Evolutionary conservation across 1,140 invertebrate genomes (phyloP), one percentile per base, ranked within the genome.

Genomic region (Gryllus bimaculatus): DNA sequence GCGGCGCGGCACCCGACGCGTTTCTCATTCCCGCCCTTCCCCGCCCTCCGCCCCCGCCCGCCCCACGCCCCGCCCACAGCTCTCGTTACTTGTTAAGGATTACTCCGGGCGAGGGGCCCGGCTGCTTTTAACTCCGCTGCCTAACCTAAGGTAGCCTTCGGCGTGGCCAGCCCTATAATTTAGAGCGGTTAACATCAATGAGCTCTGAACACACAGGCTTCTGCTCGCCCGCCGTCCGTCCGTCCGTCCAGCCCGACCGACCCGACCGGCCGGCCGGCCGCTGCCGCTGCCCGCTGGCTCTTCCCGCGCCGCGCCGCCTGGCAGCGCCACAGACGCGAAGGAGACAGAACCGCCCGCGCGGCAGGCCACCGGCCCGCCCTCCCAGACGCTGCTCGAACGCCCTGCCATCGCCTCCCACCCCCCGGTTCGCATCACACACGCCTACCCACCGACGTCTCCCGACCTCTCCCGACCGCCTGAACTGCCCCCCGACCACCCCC

Each of bases 121-220:
- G 18, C 54, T 66, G 54, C 54, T 66, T 66, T 66, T 66, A 3
- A 66, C 2, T 7, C 54, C 54, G 54, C 54, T 66, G 54, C 54
- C 54, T 66, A 66, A 66, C 2, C 54, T 66, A 66, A 66, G 54
- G 54, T 66, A 66, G 54, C 54, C n/a, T n/a, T 66, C 54, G 54
- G 54, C 54, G 54, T 66, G n/a, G 54, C 54, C 54, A 66, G 54
- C 54, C 54, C 54, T 66, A 66, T 66, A 66, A 66, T 66, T 66
- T 66, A 18, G 54, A 66, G 54, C 54, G 54, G 54, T 66, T 66
- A 66, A 66, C 54, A 66, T 66, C 54, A 66, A 66, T 66, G 54
- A 66, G 54, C 54, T 66, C 54, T 66, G 54, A 66, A 66, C 54
- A 66, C 54, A 66, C 54, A 66, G 54, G 54, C 10, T 66, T n/a